Conservation (phyloP, 2,113 vertebrate genomes). For the Macrotis lagotis region DNA sequence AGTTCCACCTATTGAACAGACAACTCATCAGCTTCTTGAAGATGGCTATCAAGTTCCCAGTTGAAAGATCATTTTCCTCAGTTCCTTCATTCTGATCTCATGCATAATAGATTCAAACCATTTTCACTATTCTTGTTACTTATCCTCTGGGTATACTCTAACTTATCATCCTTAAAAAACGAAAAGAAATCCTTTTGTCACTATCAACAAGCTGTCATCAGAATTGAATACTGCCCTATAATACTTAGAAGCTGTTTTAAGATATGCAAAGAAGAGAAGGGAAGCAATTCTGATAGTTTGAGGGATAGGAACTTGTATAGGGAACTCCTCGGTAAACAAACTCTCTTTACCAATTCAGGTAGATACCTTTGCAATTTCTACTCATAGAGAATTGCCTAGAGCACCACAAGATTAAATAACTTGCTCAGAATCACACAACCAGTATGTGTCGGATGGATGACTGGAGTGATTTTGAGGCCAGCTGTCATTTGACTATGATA, state of each 20-base stretch:
- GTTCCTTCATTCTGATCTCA: not conserved
- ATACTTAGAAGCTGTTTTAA: not conserved
- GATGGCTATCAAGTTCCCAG: not conserved
- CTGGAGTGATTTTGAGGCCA: not conserved
- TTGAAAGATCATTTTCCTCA: not conserved
- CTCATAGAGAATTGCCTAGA: not conserved
- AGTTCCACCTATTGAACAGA: not conserved
- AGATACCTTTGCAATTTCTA: not conserved
- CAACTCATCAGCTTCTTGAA: not conserved
- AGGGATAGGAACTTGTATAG: not conserved
- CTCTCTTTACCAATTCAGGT: not conserved
- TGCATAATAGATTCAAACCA: not conserved
- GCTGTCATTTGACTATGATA: not conserved
- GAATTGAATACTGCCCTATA: not conserved
- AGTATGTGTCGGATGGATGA: not conserved
- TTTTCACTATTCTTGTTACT: not conserved
- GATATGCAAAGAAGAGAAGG: not conserved
- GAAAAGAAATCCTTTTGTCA: not conserved
- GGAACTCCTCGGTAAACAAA: not conserved
- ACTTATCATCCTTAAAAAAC: not conserved
- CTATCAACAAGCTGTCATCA: not conserved
- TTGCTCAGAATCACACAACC: not conserved
- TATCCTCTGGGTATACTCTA: not conserved
- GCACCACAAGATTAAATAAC: not conserved
- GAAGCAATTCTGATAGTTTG: not conserved